Evolutionary conservation across 2,888 invertebrate species (phyloP), one percentile per base, ranked within the genome.

Genomic region (Thymelicus acteon): DNA sequence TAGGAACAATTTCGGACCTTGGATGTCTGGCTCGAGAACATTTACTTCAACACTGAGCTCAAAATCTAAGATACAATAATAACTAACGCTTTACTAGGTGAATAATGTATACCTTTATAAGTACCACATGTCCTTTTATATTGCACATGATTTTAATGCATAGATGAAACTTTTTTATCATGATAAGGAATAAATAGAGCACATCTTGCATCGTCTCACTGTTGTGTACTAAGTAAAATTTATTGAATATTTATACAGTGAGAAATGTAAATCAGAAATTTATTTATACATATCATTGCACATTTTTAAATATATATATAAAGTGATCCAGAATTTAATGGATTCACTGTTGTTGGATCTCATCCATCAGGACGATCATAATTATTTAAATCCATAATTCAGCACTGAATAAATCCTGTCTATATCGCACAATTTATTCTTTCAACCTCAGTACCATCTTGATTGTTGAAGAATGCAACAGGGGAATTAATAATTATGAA

Each of bases 41-140:
- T 70, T 58, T 64, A 70, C 31, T 60, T 70, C 63, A 71, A 74
- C 67, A 76, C 75, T 72, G 79, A 85, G 87, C 86, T 87, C 86
- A 85, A 85, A 76, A 80, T 81, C 83, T 86, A 83, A 85, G 80
- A 88, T 85, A 90, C 88, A 88, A 92, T 90, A 90, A 91, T 85
- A 86, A 85, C 83, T 85, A 85, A 92, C 89, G 91, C 92, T 93
- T 92, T 93, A 92, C 82, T 92, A 92, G 90, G 76, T 85, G 58
- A 40, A 83, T 76, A 78, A 72, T 76, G 76, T 80, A 82, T 66
- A 76, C 66, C 60, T 75, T 68, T 75, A 74, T 84, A 84, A 84
- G 79, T 78, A 77, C 77, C 83, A 85, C 82, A 61, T 40, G 60
- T 83, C 80, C 74, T 83, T 85, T 86, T 87, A 80, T 87, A 89